Evolutionary conservation across 2,113 vertebrate genomes (phyloP).

Genomic region (Dromiciops gliroides): DNA sequence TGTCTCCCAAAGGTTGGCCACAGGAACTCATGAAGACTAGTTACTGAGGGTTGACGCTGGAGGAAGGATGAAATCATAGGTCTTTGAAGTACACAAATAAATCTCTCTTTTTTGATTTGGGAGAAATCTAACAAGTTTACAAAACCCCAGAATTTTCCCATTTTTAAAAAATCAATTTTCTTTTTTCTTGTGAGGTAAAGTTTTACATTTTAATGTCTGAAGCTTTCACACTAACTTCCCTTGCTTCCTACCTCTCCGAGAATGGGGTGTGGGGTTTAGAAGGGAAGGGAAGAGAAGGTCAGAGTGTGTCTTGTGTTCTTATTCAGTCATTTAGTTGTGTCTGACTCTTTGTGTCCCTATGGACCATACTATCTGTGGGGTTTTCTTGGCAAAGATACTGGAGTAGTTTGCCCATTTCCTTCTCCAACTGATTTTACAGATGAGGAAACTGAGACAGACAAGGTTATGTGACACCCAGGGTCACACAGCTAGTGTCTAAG

Average conservation of each 20-base stretch:
- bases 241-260: not conserved
- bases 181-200: not conserved
- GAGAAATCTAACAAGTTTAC: not conserved
- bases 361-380: not conserved
- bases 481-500: not conserved
- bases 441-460: not conserved
- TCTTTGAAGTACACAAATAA: not conserved
- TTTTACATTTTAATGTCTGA: not conserved
- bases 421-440: not conserved
- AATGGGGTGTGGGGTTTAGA: not conserved
- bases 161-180: not conserved
- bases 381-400: not conserved
- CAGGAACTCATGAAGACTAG: not conserved
- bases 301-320: not conserved
- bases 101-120: not conserved
- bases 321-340: not conserved
- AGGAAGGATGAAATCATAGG: not conserved
- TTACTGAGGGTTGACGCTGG: not conserved
- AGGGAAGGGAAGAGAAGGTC: not conserved
- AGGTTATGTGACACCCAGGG: not conserved
- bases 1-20: not conserved
- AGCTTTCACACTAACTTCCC: not conserved
- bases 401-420: not conserved
- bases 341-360: not conserved
- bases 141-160: not conserved